phyloP scores from a whole-genome alignment of 2,113 vertebrate genomes.

The Megaleporinus macrocephalus region DNA sequence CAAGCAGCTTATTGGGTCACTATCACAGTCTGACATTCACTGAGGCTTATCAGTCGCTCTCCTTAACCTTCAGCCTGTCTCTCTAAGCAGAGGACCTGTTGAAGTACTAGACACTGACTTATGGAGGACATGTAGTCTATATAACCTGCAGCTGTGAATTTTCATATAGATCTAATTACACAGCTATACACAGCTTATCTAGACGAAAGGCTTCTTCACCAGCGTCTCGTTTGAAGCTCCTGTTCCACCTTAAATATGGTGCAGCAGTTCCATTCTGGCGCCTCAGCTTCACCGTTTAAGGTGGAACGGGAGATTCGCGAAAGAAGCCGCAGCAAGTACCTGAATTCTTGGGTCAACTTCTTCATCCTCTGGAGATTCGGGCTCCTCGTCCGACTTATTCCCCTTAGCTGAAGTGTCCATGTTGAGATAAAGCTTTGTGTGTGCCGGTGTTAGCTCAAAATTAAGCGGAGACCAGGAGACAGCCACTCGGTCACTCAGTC shows the following conservation, averaged over 20 bases:
- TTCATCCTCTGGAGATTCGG: constrained; percentile 73
- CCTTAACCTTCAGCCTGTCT: neutral
- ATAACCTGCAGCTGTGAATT: too few species aligned
- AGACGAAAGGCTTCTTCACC: too few species aligned
- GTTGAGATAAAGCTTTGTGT: constrained; percentile 11
- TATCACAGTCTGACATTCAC: neutral
- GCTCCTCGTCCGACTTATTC: constrained; percentile 64
- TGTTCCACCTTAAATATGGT: too few species aligned
- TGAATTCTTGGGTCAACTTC: constrained; percentile 94
- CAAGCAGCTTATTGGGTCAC: neutral
- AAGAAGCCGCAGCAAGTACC: constrained; percentile 68
- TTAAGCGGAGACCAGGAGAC: constrained; percentile 53
- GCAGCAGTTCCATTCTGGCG: too few species aligned
- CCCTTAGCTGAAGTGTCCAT: constrained; percentile 70
- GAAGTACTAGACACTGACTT: neutral
- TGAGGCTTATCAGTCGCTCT: neutral
- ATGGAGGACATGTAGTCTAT: too few species aligned
- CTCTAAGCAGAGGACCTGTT: neutral
- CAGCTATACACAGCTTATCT: too few species aligned
- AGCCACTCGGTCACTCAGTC: neutral
- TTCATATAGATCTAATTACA: too few species aligned
- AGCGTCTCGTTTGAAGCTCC: too few species aligned
- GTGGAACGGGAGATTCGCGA: too few species aligned
- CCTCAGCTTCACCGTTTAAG: too few species aligned
- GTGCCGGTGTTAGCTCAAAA: neutral